Evolutionary conservation across 2,113 vertebrate genomes (phyloP), one percentile per base, ranked within the genome.

Genomic region (Suricata suricatta): DNA sequence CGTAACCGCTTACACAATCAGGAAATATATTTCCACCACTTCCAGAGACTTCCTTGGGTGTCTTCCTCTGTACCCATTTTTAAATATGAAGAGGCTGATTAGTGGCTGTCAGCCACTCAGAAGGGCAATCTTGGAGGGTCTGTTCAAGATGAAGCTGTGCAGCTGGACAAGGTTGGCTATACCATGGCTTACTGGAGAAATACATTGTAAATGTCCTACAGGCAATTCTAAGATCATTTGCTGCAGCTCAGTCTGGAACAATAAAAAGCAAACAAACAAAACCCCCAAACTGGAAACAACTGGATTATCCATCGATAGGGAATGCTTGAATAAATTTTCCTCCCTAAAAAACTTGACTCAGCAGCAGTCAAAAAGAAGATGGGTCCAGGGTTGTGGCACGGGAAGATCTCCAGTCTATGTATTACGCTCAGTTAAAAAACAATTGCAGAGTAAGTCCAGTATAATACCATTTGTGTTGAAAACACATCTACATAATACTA

Each of bases 261-360:
- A 84, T 83, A 50, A 88, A 94, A 84, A 50, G 41, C 50, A 52
- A 57, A 41, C 38, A n/a, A 68, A n/a, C 57, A 23, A 60, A 60
- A 9, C 19, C 66, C 33, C 21, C n/a, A 83, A 90, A 25, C 71
- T 50, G 50, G 29, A 92, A 96, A 88, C 87, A 90, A 79, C 63
- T 5, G 38, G 54, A 47, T 77, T 35, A 60, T 19, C 10, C 47
- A 63, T 64, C 66, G 41, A 38, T 27, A 44, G 13, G 44, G 90
- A 83, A 17, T 6, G 12, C 60, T 95, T 93, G 87, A 94, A 38
- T 93, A 86, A 93, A 93, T 69, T 64, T 57, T 91, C 25, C 35
- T 95, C 41, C 47, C 38, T 17, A 12, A 16, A 57, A 81, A 96
- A 64, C 25, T 87, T 57, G 0, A 27, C 29, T 57, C 38, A 66